Evolutionary conservation across 2,888 invertebrate species (phyloP).

Genomic region (Ptychoptera contaminata): DNA sequence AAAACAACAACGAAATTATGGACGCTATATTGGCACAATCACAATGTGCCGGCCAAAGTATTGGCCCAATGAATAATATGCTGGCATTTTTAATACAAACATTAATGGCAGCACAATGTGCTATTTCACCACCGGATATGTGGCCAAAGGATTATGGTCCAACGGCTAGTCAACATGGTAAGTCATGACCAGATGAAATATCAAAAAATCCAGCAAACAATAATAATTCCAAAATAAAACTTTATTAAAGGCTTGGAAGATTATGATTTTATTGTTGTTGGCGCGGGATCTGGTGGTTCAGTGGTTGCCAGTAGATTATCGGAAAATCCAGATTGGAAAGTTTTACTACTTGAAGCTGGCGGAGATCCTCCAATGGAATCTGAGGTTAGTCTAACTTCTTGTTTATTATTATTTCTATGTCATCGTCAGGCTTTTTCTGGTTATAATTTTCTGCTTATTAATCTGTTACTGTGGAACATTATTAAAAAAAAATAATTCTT

Average conservation of each 20-base stretch:
- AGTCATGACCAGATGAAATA: conserved; percentile 10
- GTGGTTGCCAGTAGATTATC: conserved; percentile 34
- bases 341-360: conserved; percentile 35
- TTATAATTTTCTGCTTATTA: not conserved
- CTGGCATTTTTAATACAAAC: conserved; percentile 41
- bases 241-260: conserved; percentile 14
- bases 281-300: conserved; percentile 34
- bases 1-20: not conserved
- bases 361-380: conserved; percentile 32
- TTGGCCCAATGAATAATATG: conserved; percentile 24
- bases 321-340: conserved; percentile 29
- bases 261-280: conserved; percentile 33
- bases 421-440: not conserved
- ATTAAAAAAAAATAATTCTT: too few species aligned
- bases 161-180: conserved; percentile 19
- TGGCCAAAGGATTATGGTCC: conserved; percentile 38
- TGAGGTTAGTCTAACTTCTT: conserved; percentile 16
- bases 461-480: not conserved
- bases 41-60: conserved; percentile 16
- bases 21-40: not conserved
- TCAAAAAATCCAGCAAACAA: conserved; percentile 22
- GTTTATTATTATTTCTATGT: not conserved
- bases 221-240: conserved; percentile 11
- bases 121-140: conserved; percentile 31
- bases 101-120: conserved; percentile 42